phyloP scores from a whole-genome alignment of 2,113 vertebrate species.

The Muntiacus muntjak region DNA sequence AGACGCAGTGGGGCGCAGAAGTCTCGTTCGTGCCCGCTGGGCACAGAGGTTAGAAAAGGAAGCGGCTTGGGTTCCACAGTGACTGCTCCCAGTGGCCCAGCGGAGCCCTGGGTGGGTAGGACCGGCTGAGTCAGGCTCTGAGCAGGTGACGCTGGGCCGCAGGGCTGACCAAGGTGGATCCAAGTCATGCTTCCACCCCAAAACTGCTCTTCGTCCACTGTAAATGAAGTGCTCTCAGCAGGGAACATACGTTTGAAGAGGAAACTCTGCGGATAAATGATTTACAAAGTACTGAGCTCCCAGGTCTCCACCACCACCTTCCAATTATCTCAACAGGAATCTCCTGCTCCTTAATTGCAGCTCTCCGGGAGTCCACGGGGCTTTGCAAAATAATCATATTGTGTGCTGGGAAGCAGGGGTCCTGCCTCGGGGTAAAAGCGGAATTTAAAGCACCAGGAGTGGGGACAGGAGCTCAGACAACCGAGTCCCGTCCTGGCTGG shows the following conservation, averaged over 20 bases:
- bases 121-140: neutral
- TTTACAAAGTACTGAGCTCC: neutral
- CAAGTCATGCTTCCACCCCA: neutral
- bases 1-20: no score
- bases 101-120: neutral
- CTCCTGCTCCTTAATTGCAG: neutral
- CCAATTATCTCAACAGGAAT: neutral
- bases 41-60: neutral
- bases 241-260: neutral
- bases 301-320: neutral
- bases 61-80: neutral
- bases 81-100: fast-evolving
- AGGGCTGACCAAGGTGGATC: neutral
- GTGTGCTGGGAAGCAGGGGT: neutral
- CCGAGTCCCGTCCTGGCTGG: neutral
- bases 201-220: neutral
- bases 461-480: neutral
- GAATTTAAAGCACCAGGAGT: neutral
- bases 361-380: neutral
- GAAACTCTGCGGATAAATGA: neutral
- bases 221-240: neutral
- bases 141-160: fast-evolving
- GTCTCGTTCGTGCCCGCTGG: neutral
- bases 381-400: neutral
- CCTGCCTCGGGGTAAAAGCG: neutral